Evolutionary conservation across 2,888 invertebrate genomes (phyloP).

Genomic region (Gibbula magus): DNA sequence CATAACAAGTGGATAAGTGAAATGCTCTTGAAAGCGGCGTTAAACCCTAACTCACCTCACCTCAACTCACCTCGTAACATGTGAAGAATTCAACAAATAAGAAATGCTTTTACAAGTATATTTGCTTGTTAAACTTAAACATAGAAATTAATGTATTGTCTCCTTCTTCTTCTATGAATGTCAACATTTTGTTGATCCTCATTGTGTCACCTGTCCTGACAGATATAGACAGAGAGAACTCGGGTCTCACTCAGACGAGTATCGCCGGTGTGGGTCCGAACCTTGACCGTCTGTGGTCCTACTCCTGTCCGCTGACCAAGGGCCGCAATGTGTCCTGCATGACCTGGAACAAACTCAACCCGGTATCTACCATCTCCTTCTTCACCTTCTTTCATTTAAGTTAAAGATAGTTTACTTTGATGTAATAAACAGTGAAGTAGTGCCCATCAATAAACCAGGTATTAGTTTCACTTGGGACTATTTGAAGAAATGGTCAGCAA

Average conservation of each 20-base stretch:
- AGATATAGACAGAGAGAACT: conserved; percentile 57
- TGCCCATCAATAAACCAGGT: too few species aligned
- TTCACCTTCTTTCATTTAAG: neutral
- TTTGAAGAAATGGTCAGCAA: too few species aligned
- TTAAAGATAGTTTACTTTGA: neutral
- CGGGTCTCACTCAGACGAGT: conserved; percentile 39
- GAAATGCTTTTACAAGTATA: too few species aligned
- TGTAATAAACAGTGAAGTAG: too few species aligned
- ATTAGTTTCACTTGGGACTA: too few species aligned
- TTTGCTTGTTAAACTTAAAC: too few species aligned
- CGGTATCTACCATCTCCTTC: conserved; percentile 52
- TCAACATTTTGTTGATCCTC: neutral
- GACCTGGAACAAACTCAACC: conserved; percentile 73
- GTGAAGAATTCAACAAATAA: too few species aligned
- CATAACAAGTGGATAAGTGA: too few species aligned
- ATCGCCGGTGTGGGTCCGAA: conserved; percentile 67
- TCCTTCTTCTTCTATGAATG: neutral
- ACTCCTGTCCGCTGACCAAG: conserved; percentile 68
- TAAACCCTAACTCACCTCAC: too few species aligned
- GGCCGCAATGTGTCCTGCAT: conserved; percentile 73
- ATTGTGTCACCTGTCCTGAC: neutral
- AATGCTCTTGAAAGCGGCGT: too few species aligned
- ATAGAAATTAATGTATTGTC: too few species aligned
- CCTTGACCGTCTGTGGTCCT: conserved; percentile 73
- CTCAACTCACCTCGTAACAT: too few species aligned